Evolutionary conservation across 1,140 invertebrate genomes (phyloP), one percentile per base, ranked within the genome.

Genomic region (Ylistrum balloti): DNA sequence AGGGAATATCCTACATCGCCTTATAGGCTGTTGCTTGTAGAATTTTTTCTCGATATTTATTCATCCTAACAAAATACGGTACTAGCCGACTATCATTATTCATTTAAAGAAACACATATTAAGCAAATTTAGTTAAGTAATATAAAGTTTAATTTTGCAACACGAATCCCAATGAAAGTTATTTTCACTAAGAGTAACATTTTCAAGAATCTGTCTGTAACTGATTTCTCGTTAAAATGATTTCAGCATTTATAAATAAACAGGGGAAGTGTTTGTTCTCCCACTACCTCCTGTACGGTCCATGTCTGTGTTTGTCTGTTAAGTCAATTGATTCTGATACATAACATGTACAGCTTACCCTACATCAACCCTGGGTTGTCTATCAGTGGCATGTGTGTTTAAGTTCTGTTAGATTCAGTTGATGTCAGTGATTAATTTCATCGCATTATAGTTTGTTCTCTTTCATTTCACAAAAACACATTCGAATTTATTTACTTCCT

Each of bases 241-340:
- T 56, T 56, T 56, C 45, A 15, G 45, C 9, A 56, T 56, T 56
- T 56, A 56, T 56, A 56, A 56, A 56, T 56, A 56, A 56, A 56
- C 17, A 15, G 7, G 9, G 17, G 22, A 56, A 56, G 3, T 56
- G 45, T 56, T 56, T 56, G 45, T 56, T 56, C 22, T 56, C 9
- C 20, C 9, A 11, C 45, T 7, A 7, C 22, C 22, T 56, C 15
- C 45, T 7, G 45, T 56, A 11, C 9, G 22, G 45, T 56, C 45
- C 22, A 56, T 11, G 45, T 56, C 15, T 56, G 45, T 56, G 45
- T 56, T 17, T 56, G 45, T 56, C 45, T 56, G 45, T 56, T 56
- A 56, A 56, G 45, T 15, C 45, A 15, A 56, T 56, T 56, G 45
- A 56, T 56, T 56, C 22, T 56, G 45, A 56, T 56, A 56, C 2